These are phyloP conservation scores for Euwallacea fornicatus DNA, from an alignment of 1,140 invertebrate species.

Conservation along the genomic window DNA sequence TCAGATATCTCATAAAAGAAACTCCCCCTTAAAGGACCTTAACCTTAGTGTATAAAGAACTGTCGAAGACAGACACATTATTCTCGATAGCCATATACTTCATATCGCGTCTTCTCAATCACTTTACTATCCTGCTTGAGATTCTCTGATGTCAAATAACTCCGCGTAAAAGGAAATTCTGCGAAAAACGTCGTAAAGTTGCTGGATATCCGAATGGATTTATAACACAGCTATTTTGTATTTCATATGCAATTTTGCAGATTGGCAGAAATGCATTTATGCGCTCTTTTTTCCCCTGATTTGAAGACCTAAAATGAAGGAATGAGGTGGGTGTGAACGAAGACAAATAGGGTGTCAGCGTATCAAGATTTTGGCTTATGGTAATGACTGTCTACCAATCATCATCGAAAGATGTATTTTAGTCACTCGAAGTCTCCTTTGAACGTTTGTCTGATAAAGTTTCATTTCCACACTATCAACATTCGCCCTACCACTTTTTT, in stretches of 20 bases:
- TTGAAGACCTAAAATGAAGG: background rate
- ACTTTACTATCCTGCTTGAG: conserved; percentile 36
- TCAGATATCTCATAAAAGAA: background rate
- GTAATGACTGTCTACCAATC: too few relatives aligned
- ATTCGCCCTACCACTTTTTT: too few relatives aligned
- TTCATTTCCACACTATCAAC: too few relatives aligned
- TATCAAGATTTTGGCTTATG: too few relatives aligned
- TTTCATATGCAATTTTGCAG: conserved; percentile 10
- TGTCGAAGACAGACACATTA: conserved; percentile 43
- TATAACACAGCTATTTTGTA: conserved; percentile 4
- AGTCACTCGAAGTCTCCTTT: too few relatives aligned
- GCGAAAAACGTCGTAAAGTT: conserved; percentile 12
- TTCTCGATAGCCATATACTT: conserved; percentile 37
- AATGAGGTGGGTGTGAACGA: too few relatives aligned
- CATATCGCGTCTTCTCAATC: conserved; percentile 37
- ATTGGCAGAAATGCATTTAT: conserved; percentile 14
- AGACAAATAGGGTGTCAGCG: too few relatives aligned
- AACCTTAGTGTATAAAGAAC: conserved; percentile 37
- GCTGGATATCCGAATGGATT: conserved; percentile 10
- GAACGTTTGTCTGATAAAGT: too few relatives aligned
- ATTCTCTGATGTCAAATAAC: conserved; percentile 22
- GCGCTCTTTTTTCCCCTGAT: background rate
- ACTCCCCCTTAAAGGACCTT: conserved; percentile 28
- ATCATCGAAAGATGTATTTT: too few relatives aligned
- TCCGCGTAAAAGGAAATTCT: conserved; percentile 29